These are phyloP conservation scores for zebrafish (Danio rerio) DNA, from an alignment of 2,113 vertebrate genomes.

Conservation along the genomic window GRCz12tu NC_133188.1:26991001-26991500, in stretches of 20 bases:
- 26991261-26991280: not conserved
- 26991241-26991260: not conserved
- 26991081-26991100: too few relatives aligned
- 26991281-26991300: not conserved
- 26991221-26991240: constrained; percentile 11
- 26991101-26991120: too few relatives aligned
- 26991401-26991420: not conserved
- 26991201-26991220: not conserved
- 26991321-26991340: constrained; percentile 14
- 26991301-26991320: not conserved
- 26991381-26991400: constrained; percentile 26
- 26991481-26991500: constrained; percentile 38
- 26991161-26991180: too few relatives aligned
- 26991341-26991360: not conserved
- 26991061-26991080: too few relatives aligned
- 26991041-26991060: too few relatives aligned
- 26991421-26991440: not conserved
- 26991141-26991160: too few relatives aligned
- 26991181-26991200: too few relatives aligned
- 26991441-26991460: not conserved
- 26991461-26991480: constrained; percentile 31
- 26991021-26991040: too few relatives aligned
- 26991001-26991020: too few relatives aligned
- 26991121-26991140: too few relatives aligned
- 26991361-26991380: not conserved